Conservation (phyloP, 2,113 vertebrate genomes). For the Coptodon rendalli region DNA sequence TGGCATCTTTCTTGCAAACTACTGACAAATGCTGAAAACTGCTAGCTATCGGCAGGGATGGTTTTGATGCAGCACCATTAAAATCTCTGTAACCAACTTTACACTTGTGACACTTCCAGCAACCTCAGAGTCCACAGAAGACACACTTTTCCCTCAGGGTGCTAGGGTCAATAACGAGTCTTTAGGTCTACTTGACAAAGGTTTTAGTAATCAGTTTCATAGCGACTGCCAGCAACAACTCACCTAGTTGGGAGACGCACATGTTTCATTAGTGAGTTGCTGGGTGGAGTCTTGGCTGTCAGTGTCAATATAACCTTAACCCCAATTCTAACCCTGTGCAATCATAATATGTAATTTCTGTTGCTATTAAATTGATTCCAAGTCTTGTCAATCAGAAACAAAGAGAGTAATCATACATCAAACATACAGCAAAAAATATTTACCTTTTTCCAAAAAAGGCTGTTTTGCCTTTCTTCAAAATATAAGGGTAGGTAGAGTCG, state of each 20-base stretch:
- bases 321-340: background rate
- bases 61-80: fast-evolving
- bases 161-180: background rate
- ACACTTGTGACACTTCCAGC: background rate
- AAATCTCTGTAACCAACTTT: background rate
- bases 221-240: background rate
- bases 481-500: background rate
- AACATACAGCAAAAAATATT: background rate
- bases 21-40: background rate
- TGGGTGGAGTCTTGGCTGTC: background rate
- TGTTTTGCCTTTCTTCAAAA: background rate
- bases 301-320: background rate
- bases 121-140: background rate
- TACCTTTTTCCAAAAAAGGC: fast-evolving
- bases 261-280: background rate
- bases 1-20: background rate
- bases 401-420: background rate
- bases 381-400: background rate
- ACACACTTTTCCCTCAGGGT: background rate
- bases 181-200: background rate
- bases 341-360: background rate
- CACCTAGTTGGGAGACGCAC: background rate
- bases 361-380: background rate
- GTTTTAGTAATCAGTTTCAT: background rate
- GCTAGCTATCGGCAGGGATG: background rate